Percentiles rank a stretch among this genome's conserved stretches.
These are phyloP conservation scores for Trichonephila clavata DNA, from an alignment of 1,140 invertebrate species.

Conservation along the genomic window DNA sequence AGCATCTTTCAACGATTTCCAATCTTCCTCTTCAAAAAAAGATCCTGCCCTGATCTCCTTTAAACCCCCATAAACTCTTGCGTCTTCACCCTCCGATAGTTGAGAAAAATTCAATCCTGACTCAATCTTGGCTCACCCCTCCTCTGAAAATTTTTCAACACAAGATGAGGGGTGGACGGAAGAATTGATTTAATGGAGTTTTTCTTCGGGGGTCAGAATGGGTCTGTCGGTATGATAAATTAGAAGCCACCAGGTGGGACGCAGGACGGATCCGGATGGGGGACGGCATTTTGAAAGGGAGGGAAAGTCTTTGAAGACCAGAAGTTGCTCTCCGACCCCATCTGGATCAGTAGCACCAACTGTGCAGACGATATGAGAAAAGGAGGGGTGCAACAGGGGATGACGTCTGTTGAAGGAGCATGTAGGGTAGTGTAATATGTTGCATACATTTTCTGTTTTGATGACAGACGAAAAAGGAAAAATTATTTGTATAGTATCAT, in stretches of 20 bases:
- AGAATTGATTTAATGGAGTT: conserved; percentile 74
- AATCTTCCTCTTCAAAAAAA: background rate
- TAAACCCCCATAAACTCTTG: background rate
- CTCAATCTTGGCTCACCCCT: conserved; percentile 49
- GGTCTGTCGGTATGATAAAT: conserved; percentile 59
- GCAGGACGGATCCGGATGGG: conserved; percentile 23
- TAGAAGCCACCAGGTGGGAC: conserved; percentile 64
- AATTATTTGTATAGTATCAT: background rate
- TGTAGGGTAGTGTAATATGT: background rate
- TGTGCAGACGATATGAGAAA: conserved; percentile 23
- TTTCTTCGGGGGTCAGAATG: conserved; percentile 36
- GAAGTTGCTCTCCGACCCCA: conserved; percentile 61
- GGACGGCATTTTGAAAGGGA: background rate
- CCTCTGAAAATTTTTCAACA: conserved; percentile 52
- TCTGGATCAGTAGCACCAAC: conserved; percentile 64
- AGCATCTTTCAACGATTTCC: background rate
- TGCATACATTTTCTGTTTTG: background rate
- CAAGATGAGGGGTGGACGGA: conserved; percentile 36
- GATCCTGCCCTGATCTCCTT: background rate
- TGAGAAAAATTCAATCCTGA: conserved; percentile 48
- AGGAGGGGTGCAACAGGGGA: background rate
- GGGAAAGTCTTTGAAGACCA: conserved; percentile 57
- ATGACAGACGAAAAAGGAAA: background rate
- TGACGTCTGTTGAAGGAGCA: background rate
- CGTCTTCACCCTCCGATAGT: background rate